Percentiles rank a stretch among this genome's conserved stretches.
Evolutionary conservation across 2,113 vertebrate species (phyloP).

Genomic region (Lota lota): DNA sequence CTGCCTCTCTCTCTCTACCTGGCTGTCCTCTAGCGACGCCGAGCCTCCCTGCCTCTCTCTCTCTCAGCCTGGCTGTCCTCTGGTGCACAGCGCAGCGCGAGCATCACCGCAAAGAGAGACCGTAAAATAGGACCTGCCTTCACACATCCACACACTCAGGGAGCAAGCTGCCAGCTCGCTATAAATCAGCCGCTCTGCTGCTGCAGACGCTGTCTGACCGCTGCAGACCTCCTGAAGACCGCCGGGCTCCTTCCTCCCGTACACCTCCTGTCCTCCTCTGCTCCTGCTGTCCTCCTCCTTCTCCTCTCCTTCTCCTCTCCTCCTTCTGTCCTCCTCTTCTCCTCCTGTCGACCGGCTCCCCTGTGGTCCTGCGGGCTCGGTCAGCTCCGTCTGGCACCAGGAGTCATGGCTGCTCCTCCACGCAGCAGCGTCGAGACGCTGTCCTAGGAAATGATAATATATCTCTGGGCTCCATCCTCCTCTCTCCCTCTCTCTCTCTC

Average conservation of each 20-base stretch:
- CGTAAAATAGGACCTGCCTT: background rate
- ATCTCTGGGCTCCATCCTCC: slow-evolving; percentile 63
- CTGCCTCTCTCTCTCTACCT: too few relatives aligned
- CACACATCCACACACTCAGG: slow-evolving; percentile 28
- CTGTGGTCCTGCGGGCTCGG: slow-evolving; percentile 60
- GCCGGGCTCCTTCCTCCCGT: too few relatives aligned
- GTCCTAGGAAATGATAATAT: slow-evolving; percentile 41
- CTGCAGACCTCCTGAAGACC: too few relatives aligned
- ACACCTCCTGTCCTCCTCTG: too few relatives aligned
- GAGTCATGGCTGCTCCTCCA: slow-evolving; percentile 65
- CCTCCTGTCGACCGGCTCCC: slow-evolving; percentile 59
- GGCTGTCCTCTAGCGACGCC: too few relatives aligned
- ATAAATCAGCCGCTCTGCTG: slow-evolving; percentile 69
- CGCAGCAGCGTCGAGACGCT: slow-evolving; percentile 49
- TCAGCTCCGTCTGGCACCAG: slow-evolving; percentile 57
- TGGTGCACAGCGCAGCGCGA: background rate
- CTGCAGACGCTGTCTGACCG: too few relatives aligned
- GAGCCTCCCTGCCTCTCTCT: too few relatives aligned
- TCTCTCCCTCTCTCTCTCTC: slow-evolving; percentile 19
- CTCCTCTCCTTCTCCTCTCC: too few relatives aligned
- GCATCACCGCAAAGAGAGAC: background rate
- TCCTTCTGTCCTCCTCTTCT: too few relatives aligned
- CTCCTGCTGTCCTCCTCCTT: too few relatives aligned
- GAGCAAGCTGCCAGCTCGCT: slow-evolving; percentile 57
- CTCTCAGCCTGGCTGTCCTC: too few relatives aligned